Evolutionary conservation across 2,797 vertebrate genomes (phyloP), one percentile per base, ranked within the genome.

Genomic region (Mionectes olivaceus): DNA sequence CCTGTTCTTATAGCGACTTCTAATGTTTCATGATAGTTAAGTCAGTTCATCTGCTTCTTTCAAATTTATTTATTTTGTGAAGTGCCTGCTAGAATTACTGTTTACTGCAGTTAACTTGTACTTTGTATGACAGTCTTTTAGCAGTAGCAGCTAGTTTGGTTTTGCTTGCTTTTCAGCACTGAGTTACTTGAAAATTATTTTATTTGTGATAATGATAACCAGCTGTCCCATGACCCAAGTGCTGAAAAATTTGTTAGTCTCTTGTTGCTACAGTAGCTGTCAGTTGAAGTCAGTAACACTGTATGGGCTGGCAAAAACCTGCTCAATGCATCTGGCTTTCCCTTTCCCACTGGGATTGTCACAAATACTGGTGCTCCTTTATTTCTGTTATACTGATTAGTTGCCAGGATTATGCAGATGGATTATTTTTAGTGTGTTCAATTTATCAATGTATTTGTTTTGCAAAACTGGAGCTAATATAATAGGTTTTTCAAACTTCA

Each of bases 231-330:
- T 65, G 55, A 61, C n/a, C 11, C 30, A 53, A 80, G 85, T 87
- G 90, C 85, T 94, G 93, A 94, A 95, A 56, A 55, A 64, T 46
- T 80, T 83, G 37, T 73, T 90, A 52, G 12, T 60, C 64, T 83
- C 28, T 25, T 83, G 5, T 44, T 83, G 39, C 52, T 4, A 4
- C 59, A 80, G 5, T 76, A 84, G 63, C 18, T 91, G 32, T 76
- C 24, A 28, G 37, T 19, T 75, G 37, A 53, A 75, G 81, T 90
- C 41, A 28, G 37, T 68, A 61, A 33, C 10, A 2, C 21, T 63
- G 10, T 70, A 28, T 46, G 37, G 27, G n/a, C n/a, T 79, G 32
- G 19, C 47, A 88, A 84, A 70, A 90, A 13, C 7, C 18, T 33
- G 10, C 33, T 63, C 30, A 67, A 28, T 80, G 7, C 16, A 19